phyloP scores from a whole-genome alignment of 2,113 vertebrate genomes.

The Pelodiscus sinensis region DNA sequence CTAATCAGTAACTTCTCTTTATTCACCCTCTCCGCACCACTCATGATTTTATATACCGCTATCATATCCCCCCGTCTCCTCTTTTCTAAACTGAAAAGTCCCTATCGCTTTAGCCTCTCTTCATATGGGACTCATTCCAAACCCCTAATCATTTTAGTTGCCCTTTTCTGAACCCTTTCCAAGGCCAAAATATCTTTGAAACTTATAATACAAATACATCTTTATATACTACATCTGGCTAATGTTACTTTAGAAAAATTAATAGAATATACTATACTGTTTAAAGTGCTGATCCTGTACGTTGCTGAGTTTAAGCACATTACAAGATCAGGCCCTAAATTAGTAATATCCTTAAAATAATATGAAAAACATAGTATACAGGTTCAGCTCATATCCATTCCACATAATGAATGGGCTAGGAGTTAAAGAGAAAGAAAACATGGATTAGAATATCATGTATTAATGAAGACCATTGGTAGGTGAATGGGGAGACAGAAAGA shows the following conservation, averaged over 20 bases:
- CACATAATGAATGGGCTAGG: neutral
- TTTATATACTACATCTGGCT: neutral
- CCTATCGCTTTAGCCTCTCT: too few species aligned
- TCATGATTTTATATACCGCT: too few species aligned
- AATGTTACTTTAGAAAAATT: neutral
- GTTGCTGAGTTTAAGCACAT: neutral
- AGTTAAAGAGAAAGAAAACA: neutral
- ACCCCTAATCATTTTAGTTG: too few species aligned
- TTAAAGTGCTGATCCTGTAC: neutral
- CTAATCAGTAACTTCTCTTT: too few species aligned
- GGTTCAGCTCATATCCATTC: neutral
- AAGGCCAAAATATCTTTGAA: too few species aligned
- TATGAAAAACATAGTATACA: neutral
- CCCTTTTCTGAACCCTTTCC: too few species aligned
- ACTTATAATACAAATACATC: neutral
- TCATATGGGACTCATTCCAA: too few species aligned
- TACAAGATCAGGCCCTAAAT: neutral
- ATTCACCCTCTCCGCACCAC: too few species aligned
- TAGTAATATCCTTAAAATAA: neutral
- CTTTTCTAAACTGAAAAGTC: too few species aligned
- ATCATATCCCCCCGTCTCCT: too few species aligned
- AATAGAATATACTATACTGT: fast-evolving
- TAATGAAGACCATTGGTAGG: neutral
- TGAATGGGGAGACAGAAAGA: neutral
- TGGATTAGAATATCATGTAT: neutral